Percentiles rank a stretch among this genome's conserved stretches.
Conservation (phyloP, 2,888 invertebrate species). For the Clanis bilineata region DNA sequence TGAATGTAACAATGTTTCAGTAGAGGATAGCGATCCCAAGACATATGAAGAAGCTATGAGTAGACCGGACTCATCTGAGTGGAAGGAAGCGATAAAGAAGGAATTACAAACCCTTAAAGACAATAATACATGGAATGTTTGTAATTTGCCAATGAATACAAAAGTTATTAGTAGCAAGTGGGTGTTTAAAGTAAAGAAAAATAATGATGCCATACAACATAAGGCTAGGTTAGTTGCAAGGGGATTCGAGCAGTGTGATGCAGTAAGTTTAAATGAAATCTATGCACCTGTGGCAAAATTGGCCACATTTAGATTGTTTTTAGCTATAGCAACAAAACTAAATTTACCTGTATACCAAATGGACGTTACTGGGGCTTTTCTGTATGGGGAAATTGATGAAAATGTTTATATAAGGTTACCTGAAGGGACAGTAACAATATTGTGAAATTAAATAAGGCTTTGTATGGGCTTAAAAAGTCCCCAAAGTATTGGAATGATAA, state of each 20-base stretch:
- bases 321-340: conserved; percentile 5
- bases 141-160: conserved; percentile 9
- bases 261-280: conserved; percentile 17
- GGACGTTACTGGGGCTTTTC: conserved; percentile 1
- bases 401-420: conserved; percentile 28
- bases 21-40: no score
- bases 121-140: conserved; percentile 24
- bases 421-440: conserved; percentile 17
- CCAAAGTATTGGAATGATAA: conserved; percentile 24
- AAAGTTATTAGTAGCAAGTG: conserved; percentile 23
- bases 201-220: conserved; percentile 18
- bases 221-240: conserved; percentile 31
- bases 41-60: no score
- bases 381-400: conserved; percentile 16
- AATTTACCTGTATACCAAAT: conserved; percentile 9
- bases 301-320: conserved; percentile 25
- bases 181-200: conserved; percentile 29
- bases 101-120: conserved; percentile 24
- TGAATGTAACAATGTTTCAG: no score
- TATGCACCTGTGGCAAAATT: conserved; percentile 31
- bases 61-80: no score
- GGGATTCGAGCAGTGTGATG: conserved; percentile 24
- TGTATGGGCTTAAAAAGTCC: conserved; percentile 24
- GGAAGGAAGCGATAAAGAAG: no score
- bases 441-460: conserved; percentile 22